These are phyloP conservation scores for Esperia sulphurella DNA, from an alignment of 2,888 invertebrate genomes.

Conservation along the genomic window DNA sequence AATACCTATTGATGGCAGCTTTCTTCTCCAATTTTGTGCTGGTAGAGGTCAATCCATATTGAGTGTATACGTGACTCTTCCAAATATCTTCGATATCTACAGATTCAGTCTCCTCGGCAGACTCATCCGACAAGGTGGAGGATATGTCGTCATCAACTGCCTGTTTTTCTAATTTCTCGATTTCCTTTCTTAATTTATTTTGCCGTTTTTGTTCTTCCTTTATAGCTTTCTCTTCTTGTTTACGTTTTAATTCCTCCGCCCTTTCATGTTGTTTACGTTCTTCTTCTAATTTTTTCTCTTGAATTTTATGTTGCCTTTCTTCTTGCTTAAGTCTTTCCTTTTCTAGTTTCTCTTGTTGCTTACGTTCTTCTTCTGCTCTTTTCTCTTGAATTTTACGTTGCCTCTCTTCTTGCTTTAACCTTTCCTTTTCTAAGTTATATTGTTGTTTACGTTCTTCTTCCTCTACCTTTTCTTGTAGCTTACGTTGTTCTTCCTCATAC, in stretches of 20 bases:
- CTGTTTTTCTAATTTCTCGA: constrained; percentile 39
- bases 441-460: constrained; percentile 24
- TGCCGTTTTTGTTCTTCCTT: constrained; percentile 32
- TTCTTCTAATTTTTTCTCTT: constrained; percentile 28
- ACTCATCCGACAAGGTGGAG: constrained; percentile 34
- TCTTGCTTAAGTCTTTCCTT: constrained; percentile 16
- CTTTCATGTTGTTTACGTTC: constrained; percentile 38
- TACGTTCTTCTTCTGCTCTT: constrained; percentile 22
- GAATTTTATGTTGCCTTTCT: constrained; percentile 28
- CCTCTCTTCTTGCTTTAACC: constrained; percentile 22
- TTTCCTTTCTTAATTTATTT: constrained; percentile 20
- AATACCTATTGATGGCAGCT: constrained; percentile 45
- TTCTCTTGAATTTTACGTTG: constrained; percentile 16
- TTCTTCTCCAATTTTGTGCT: constrained; percentile 53
- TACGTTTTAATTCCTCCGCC: constrained; percentile 38
- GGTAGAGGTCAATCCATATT: constrained; percentile 46
- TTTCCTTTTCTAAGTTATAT: constrained; percentile 15
- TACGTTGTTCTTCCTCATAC: constrained; percentile 25
- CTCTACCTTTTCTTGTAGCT: constrained; percentile 25
- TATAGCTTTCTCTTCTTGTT: constrained; percentile 32
- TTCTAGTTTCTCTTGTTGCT: constrained; percentile 33
- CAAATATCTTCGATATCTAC: constrained; percentile 64
- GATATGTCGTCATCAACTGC: constrained; percentile 24
- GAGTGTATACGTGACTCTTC: constrained; percentile 55
- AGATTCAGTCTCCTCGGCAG: constrained; percentile 36